Base-by-base conservation (phyloP, 2,888 invertebrate species). In the Drosophila ustulata region DNA sequence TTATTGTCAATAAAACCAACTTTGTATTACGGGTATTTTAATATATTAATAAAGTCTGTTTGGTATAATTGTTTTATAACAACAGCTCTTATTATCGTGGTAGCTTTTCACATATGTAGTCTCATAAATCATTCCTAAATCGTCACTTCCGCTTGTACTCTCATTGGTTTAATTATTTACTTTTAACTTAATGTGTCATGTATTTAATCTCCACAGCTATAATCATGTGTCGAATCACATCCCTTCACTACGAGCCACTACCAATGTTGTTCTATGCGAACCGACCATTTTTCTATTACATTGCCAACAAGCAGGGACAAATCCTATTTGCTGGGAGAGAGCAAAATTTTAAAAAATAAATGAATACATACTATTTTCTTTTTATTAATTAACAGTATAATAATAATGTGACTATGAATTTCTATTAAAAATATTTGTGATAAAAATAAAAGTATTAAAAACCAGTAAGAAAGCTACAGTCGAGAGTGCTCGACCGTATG, bases 251-350 rank as follows among this genome's bases (percentile, higher is more conserved):
- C 18, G 26, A 69, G 11, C 58, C 74, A 46, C 32, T 8, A 9
- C 75, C 80, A 5, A 50, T 28, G 8, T 34, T 8, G 11, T 81
- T 82, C 62, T n/a, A 51, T 63, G 85, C 56, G 41, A 56, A 75
- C 13, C 85, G 55, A 30, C 77, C 81, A 23, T 84, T 82, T 47
- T 46, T 8, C 13, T 79, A 64, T 55, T 77, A 28, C 7, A 74
- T 81, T 37, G 13, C 46, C 45, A 64, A 71, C 56, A 57, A 30
- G 11, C 18, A 41, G 30, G 63, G 72, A 23, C 28, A 52, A 2
- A 43, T 58, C 2, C 61, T 81, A 0, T 82, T 81, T 55, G 55
- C 68, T 8, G 82, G 82, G 28, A 72, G 55, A 28, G 45, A 61
- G 41, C 52, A 59, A 28, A 0, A 47, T 0, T 30, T 63, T 4